These are phyloP conservation scores for Rhagoletis pomonella DNA, from an alignment of 1,140 invertebrate species.

Conservation along the genomic window DNA sequence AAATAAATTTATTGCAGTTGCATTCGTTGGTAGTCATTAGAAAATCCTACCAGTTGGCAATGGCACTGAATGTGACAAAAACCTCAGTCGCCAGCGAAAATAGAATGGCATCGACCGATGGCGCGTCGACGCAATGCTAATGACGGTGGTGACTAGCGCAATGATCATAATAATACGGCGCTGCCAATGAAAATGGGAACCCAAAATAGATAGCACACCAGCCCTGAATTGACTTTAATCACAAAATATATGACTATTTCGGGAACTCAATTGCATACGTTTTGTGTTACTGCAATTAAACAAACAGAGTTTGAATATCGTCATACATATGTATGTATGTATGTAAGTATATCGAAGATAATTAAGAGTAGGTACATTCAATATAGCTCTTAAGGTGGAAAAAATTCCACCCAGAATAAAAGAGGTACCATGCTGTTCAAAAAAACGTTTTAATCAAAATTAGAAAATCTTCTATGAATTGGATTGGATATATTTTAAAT, in stretches of 20 bases:
- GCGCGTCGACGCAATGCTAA: constrained; percentile 27
- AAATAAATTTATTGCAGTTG: background rate
- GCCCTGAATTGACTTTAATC: background rate
- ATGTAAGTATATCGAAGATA: too few species aligned
- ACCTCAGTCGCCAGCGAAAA: constrained; percentile 17
- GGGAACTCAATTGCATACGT: background rate
- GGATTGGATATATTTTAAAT: too few species aligned
- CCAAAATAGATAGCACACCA: background rate
- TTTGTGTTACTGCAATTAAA: background rate
- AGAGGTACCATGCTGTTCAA: too few species aligned
- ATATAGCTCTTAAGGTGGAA: too few species aligned
- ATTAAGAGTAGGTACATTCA: too few species aligned
- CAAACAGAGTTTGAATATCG: too few species aligned
- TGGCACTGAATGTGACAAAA: constrained; percentile 16
- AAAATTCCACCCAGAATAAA: too few species aligned
- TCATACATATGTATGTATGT: too few species aligned
- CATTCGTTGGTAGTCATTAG: background rate
- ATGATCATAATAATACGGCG: constrained; percentile 2
- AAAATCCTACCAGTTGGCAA: constrained; percentile 1
- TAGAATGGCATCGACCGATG: background rate
- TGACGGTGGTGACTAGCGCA: background rate
- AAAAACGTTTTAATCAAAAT: too few species aligned
- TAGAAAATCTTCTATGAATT: too few species aligned
- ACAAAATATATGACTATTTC: background rate
- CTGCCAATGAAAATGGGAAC: background rate